Evolutionary conservation across 2,113 vertebrate genomes (phyloP).

Genomic region (Elaphurus davidianus): DNA sequence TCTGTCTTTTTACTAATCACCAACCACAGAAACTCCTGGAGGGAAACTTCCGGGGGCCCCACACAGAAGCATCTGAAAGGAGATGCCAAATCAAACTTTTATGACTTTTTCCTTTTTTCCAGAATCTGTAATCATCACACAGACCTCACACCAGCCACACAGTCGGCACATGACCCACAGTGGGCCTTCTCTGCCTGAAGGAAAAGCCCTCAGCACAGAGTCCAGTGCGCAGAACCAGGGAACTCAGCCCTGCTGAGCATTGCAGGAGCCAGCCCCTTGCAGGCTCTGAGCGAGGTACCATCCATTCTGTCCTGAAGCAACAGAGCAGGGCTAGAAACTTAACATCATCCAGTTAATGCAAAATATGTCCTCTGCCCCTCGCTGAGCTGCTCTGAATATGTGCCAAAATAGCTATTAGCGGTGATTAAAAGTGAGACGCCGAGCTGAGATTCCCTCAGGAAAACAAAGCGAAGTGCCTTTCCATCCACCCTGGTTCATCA

Average conservation of each 20-base stretch:
- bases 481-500: slow-evolving; percentile 79
- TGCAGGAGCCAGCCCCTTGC: not conserved
- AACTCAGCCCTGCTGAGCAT: not conserved
- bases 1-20: not conserved
- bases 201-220: not conserved
- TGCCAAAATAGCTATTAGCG: slow-evolving; percentile 91
- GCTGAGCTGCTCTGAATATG: slow-evolving; percentile 76
- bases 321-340: slow-evolving; percentile 63
- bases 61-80: not conserved
- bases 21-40: not conserved
- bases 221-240: not conserved
- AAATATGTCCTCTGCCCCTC: slow-evolving; percentile 76
- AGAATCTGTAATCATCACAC: not conserved
- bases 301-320: slow-evolving; percentile 61
- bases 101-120: not conserved
- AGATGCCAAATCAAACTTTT: not conserved
- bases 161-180: not conserved
- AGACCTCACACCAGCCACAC: not conserved
- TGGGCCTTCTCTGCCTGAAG: not conserved
- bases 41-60: not conserved
- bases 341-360: slow-evolving; percentile 69
- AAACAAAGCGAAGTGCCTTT: slow-evolving; percentile 79
- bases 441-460: slow-evolving; percentile 83
- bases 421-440: slow-evolving; percentile 86
- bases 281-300: not conserved